Base-by-base conservation (phyloP, 2,797 vertebrate species). In the Bovichtus variegatus region DNA sequence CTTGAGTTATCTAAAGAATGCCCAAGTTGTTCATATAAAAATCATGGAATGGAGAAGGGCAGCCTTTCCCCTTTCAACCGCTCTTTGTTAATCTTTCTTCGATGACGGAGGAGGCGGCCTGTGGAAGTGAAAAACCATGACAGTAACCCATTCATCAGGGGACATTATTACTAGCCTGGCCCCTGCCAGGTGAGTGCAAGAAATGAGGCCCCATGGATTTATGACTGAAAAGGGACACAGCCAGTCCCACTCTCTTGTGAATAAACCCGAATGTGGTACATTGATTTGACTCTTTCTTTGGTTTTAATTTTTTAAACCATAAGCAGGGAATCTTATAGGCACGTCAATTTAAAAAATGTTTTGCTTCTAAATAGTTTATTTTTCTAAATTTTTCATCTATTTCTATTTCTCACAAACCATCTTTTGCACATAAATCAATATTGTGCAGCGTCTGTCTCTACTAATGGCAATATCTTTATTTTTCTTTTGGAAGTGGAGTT, bases 131-230 rank as follows among this genome's bases (percentile, higher is more conserved):
- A 36, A 12, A 25, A 47, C 16, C 44, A 41, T 58, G 55, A 63
- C 64, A 62, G 51, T 49, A 34, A 36, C 12, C 11, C 49, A 83
- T 51, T 81, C 49, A 76, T 82, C 61, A 71, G 55, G 53, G 31
- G 13, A 41, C 18, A 70, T 72, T 57, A 67, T 80, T 71, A 40
- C 9, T 11, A 9, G 41, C 9, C 10, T 2, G 23, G 25, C 44
- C 21, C 11, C 38, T 83, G 59, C 73, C 72, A 83, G 60, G 16
- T 57, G 61, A 74, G 46, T 1, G 54, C 18, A 50, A 15, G 61
- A 44, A 75, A 74, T 62, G 21, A 66, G 65, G 31, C 63, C 38
- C 60, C 2, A 3, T 59, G 46, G 68, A 85, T 57, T 65, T 76
- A 46, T 44, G 76, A 41, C 2, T 49, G 13, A 66, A 23, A 43